phyloP scores from a whole-genome alignment of 2,888 invertebrate genomes.

The Epinotia nisella region DNA sequence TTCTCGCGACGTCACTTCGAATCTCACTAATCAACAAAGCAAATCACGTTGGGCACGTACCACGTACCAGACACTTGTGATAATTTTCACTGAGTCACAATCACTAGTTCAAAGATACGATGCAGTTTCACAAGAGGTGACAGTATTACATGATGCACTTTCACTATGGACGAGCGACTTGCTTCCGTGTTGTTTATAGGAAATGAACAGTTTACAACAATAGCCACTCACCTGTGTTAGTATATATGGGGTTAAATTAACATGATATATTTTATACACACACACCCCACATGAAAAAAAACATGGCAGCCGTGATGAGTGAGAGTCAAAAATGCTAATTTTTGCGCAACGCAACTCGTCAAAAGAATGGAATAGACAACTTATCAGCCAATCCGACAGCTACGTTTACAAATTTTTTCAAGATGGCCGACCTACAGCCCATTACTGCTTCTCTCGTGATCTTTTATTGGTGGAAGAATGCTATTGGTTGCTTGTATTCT shows the following conservation, averaged over 20 bases:
- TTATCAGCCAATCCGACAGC: constrained; percentile 70
- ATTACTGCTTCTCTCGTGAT: constrained; percentile 57
- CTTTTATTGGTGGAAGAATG: constrained; percentile 66
- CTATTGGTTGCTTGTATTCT: constrained; percentile 58
- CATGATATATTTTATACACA: constrained; percentile 79
- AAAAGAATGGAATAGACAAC: constrained; percentile 73
- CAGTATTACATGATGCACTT: constrained; percentile 84
- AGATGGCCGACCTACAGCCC: constrained; percentile 69
- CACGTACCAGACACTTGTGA: constrained; percentile 54
- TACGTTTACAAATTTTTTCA: constrained; percentile 66
- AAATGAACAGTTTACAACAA: constrained; percentile 57
- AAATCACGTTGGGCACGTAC: constrained; percentile 52
- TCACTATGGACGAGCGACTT: constrained; percentile 74
- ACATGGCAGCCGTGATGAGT: constrained; percentile 88
- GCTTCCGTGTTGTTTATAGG: constrained; percentile 68
- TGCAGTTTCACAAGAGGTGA: constrained; percentile 83
- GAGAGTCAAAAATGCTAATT: constrained; percentile 71
- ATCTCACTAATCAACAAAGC: constrained; percentile 53
- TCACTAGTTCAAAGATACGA: constrained; percentile 65
- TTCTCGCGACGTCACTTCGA: constrained; percentile 52
- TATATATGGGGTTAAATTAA: constrained; percentile 78
- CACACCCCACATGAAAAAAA: constrained; percentile 90
- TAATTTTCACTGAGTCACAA: constrained; percentile 66
- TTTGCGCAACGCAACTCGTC: constrained; percentile 79
- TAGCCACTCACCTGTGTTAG: constrained; percentile 75